A percentile compares a stretch with the other conserved stretches of the same genome.
Conservation (phyloP, 1,140 invertebrate genomes). For the Eurosta solidaginis region DNA sequence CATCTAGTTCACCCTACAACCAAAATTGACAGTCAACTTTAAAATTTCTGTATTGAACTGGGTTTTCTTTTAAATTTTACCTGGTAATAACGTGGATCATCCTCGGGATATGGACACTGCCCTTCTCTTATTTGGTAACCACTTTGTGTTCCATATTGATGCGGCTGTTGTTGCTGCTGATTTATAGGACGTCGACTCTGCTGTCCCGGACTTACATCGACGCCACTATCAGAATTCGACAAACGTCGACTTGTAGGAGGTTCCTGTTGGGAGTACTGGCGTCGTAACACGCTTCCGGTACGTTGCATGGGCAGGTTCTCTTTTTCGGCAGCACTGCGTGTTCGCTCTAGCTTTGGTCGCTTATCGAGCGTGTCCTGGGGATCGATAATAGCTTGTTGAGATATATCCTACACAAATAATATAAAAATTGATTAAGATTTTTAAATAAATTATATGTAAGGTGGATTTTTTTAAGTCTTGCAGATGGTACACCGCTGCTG, state of each 20-base stretch:
- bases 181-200: conserved; percentile 47
- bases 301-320: conserved; percentile 80
- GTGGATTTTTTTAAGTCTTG: neutral
- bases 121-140: conserved; percentile 40
- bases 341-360: conserved; percentile 80
- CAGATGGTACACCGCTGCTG: too few species aligned
- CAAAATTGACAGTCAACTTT: neutral
- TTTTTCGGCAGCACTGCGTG: conserved; percentile 81
- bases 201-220: conserved; percentile 51
- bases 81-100: conserved; percentile 69
- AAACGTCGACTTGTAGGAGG: conserved; percentile 62
- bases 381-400: conserved; percentile 55
- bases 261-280: conserved; percentile 90
- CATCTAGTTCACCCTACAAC: conserved; percentile 73
- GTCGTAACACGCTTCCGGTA: conserved; percentile 74
- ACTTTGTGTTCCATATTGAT: conserved; percentile 42
- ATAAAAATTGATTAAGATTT: neutral
- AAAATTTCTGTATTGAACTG: neutral
- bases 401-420: conserved; percentile 46
- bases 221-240: conserved; percentile 57
- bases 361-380: conserved; percentile 68
- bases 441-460: neutral
- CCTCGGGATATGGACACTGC: conserved; percentile 59
- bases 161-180: conserved; percentile 47
- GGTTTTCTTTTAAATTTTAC: conserved; percentile 31